A percentile compares a stretch with the other conserved stretches of the same genome.
phyloP scores from a whole-genome alignment of 1,140 invertebrate species.

The Heliothis virescens region DNA sequence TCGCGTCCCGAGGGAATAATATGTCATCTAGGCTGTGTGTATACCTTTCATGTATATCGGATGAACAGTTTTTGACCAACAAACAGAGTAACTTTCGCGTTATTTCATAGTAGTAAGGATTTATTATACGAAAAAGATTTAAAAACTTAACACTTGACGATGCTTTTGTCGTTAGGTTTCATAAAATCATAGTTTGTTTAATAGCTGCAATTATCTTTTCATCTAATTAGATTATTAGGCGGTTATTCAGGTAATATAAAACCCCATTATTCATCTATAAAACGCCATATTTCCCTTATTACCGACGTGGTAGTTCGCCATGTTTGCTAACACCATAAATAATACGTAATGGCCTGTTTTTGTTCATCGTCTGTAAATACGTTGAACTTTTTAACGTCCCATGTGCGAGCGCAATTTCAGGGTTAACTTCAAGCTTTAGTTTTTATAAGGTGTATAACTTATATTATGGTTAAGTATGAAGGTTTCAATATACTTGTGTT shows the following conservation, averaged over 20 bases:
- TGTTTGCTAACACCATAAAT: slow-evolving; percentile 33
- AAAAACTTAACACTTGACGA: too few species aligned
- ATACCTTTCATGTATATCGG: too few species aligned
- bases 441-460: slow-evolving; percentile 7
- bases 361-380: slow-evolving; percentile 39
- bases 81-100: too few species aligned
- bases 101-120: too few species aligned
- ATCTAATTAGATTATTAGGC: too few species aligned
- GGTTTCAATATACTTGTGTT: background rate
- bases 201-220: background rate
- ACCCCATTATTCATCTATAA: background rate
- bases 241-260: background rate
- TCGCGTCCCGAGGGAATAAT: background rate
- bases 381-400: slow-evolving; percentile 41
- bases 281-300: slow-evolving; percentile 40
- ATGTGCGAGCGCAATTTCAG: slow-evolving; percentile 26
- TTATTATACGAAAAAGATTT: too few species aligned
- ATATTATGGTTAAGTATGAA: background rate
- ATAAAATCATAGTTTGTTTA: background rate
- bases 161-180: too few species aligned
- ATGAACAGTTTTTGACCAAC: too few species aligned
- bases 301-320: slow-evolving; percentile 10
- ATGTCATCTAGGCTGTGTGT: background rate
- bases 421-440: slow-evolving; percentile 21
- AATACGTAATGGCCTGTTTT: slow-evolving; percentile 42